Evolutionary conservation across 1,140 invertebrate species (phyloP).

Genomic region (Atta colombica): DNA sequence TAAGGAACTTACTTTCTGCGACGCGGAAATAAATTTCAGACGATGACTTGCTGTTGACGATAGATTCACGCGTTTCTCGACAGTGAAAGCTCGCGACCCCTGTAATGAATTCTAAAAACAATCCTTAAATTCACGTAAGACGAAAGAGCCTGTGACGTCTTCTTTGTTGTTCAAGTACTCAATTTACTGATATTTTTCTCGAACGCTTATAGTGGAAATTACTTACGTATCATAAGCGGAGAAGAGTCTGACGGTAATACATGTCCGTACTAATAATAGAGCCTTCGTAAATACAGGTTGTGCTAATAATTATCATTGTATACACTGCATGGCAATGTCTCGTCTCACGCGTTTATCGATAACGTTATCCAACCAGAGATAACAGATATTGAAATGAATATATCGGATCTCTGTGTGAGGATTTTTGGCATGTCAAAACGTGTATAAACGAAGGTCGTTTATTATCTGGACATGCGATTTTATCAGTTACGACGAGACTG

Average conservation of each 20-base stretch:
- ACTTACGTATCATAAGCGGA: constrained; percentile 69
- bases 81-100: neutral
- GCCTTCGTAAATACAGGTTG: constrained; percentile 62
- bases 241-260: constrained; percentile 71
- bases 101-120: constrained; percentile 35
- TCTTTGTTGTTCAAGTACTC: constrained; percentile 64
- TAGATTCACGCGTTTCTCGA: neutral
- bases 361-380: constrained; percentile 36
- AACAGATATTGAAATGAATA: neutral
- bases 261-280: constrained; percentile 73
- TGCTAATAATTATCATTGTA: constrained; percentile 71
- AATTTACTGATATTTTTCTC: constrained; percentile 71
- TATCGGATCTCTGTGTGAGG: neutral
- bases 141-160: constrained; percentile 65
- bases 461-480: constrained; percentile 7
- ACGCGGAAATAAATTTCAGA: neutral
- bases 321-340: constrained; percentile 11
- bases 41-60: neutral
- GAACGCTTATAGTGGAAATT: constrained; percentile 69
- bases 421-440: neutral
- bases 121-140: constrained; percentile 57
- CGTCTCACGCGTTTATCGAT: constrained; percentile 41
- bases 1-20: neutral
- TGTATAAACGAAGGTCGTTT: neutral
- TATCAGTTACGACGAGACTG: neutral